Evolutionary conservation across 2,888 invertebrate species (phyloP).

Genomic region (Mesoligia furuncula): DNA sequence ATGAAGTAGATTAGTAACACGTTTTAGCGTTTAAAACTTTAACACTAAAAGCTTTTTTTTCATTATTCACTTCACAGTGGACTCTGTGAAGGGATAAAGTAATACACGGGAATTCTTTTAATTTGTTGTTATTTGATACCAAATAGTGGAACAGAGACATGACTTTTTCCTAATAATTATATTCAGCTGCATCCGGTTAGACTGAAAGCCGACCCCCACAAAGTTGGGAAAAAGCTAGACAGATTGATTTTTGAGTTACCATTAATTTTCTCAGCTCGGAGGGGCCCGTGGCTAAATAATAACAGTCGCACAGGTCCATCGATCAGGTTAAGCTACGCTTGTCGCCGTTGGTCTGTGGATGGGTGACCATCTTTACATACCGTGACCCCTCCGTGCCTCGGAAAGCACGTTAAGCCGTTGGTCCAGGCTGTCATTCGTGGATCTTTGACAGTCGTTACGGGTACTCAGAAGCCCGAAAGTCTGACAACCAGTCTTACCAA

Average conservation of each 20-base stretch:
- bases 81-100: conserved; percentile 9
- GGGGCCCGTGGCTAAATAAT: too few relatives aligned
- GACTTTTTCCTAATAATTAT: too few relatives aligned
- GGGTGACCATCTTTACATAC: too few relatives aligned
- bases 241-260: not conserved
- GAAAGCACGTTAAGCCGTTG: too few relatives aligned
- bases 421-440: too few relatives aligned
- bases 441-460: too few relatives aligned
- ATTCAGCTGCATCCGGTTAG: not conserved
- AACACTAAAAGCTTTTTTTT: conserved; percentile 49
- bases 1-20: conserved; percentile 54
- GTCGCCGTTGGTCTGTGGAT: too few relatives aligned
- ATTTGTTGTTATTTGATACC: not conserved
- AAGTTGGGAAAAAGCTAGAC: not conserved
- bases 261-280: not conserved
- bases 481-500: too few relatives aligned
- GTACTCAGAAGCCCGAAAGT: too few relatives aligned
- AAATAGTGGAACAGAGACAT: not conserved
- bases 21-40: conserved; percentile 54
- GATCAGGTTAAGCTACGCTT: too few relatives aligned
- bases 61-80: conserved; percentile 37
- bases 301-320: too few relatives aligned
- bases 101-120: conserved; percentile 1
- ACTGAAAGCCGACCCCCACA: not conserved
- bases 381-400: too few relatives aligned